phyloP scores from a whole-genome alignment of 2,113 vertebrate genomes.

The Atractosteus spatula region DNA sequence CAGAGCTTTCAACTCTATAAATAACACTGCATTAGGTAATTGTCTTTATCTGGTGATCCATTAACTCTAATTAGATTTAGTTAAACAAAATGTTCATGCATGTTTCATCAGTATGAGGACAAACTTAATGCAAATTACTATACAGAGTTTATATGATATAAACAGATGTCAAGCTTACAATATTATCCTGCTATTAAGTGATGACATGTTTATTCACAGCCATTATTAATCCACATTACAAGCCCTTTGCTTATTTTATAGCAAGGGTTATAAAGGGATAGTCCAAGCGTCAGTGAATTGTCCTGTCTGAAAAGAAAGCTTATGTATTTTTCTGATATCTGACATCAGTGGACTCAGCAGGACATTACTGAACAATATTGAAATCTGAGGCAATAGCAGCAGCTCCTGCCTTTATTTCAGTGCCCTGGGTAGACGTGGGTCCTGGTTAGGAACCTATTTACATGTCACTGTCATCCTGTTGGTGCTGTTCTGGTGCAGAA shows the following conservation, averaged over 20 bases:
- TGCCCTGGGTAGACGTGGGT: not conserved
- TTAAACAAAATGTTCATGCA: no score
- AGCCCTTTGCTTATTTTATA: not conserved
- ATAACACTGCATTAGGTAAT: no score
- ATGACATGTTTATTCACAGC: not conserved
- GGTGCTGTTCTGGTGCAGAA: not conserved
- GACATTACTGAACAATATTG: not conserved
- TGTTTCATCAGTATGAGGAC: no score
- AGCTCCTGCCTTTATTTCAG: no score
- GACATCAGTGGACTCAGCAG: not conserved
- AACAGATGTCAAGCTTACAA: not conserved
- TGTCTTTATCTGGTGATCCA: no score
- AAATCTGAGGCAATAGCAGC: not conserved
- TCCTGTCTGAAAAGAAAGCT: not conserved
- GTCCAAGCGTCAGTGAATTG: not conserved
- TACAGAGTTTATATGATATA: not conserved
- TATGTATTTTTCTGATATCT: not conserved
- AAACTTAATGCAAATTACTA: no score
- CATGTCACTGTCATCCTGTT: constrained; percentile 15
- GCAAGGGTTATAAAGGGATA: not conserved
- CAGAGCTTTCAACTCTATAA: no score
- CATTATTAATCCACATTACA: not conserved
- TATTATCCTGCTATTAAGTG: not conserved
- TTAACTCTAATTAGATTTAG: no score
- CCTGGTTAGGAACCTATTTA: constrained; percentile 17